phyloP scores from a whole-genome alignment of 2,888 invertebrate species.

The Pristionchus arcanus region DNA sequence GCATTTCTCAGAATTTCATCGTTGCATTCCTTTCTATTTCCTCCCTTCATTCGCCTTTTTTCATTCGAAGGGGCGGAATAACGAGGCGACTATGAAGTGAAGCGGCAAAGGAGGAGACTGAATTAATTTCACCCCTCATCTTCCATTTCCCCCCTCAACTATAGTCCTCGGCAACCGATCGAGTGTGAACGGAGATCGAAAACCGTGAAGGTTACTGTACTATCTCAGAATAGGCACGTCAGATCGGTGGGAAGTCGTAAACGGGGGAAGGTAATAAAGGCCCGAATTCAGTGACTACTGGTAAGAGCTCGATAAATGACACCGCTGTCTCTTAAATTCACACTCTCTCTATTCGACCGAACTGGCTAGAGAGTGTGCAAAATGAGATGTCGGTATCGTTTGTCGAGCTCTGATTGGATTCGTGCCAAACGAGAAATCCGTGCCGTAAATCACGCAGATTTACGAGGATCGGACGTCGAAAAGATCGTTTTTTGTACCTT shows the following conservation, averaged over 20 bases:
- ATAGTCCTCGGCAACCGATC: not conserved
- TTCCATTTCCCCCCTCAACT: not conserved
- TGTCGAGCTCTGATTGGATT: not conserved
- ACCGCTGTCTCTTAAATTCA: too few relatives aligned
- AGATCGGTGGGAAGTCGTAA: not conserved
- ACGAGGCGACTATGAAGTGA: not conserved
- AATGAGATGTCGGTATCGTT: too few relatives aligned
- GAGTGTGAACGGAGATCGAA: not conserved
- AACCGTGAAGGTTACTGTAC: not conserved
- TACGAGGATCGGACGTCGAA: not conserved
- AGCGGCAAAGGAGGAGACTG: slow-evolving; percentile 1
- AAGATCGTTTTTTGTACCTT: slow-evolving; percentile 58
- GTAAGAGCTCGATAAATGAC: too few relatives aligned
- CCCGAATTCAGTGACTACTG: not conserved
- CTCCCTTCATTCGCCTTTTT: not conserved
- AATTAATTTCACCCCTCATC: slow-evolving; percentile 28
- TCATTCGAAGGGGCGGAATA: slow-evolving; percentile 22
- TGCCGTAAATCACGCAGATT: not conserved
- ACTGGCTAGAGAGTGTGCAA: too few relatives aligned
- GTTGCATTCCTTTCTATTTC: not conserved
- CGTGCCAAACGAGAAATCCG: not conserved
- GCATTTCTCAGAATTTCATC: slow-evolving; percentile 34
- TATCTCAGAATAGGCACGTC: not conserved
- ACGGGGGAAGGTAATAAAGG: not conserved
- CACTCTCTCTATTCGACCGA: too few relatives aligned